Conservation (phyloP, 2,888 invertebrate genomes). For the Leptopilina syphax region DNA sequence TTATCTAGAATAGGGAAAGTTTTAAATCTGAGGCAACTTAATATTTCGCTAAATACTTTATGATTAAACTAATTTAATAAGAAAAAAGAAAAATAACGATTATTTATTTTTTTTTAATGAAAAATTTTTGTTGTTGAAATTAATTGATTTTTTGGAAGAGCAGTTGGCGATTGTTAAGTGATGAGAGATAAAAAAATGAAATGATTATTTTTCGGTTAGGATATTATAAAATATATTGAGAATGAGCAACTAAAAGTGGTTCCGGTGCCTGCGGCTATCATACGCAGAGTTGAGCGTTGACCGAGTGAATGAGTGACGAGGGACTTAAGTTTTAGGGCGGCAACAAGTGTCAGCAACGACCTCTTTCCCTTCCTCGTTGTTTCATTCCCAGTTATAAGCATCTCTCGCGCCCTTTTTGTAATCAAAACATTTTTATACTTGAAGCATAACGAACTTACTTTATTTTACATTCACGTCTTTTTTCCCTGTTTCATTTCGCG, state of each 20-base stretch:
- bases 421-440: constrained; percentile 16
- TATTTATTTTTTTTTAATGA: no score
- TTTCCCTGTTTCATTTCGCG: no score
- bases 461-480: no score
- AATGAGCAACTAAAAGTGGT: constrained; percentile 45
- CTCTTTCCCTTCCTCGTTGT: constrained; percentile 36
- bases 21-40: no score
- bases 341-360: constrained; percentile 67
- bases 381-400: constrained; percentile 22
- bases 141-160: no score
- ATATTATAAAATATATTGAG: background rate
- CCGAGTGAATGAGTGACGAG: constrained; percentile 59
- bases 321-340: constrained; percentile 64
- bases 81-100: no score
- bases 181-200: background rate
- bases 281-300: constrained; percentile 58
- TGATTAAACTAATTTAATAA: no score
- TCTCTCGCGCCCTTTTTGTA: constrained; percentile 13
- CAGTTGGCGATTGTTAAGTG: no score
- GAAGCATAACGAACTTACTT: constrained; percentile 25
- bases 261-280: constrained; percentile 61
- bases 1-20: no score
- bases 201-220: background rate
- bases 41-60: no score
- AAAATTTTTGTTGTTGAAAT: no score